These are phyloP conservation scores for Apistogramma diplotaenia DNA, from an alignment of 2,113 vertebrate species.

Conservation along the genomic window DNA sequence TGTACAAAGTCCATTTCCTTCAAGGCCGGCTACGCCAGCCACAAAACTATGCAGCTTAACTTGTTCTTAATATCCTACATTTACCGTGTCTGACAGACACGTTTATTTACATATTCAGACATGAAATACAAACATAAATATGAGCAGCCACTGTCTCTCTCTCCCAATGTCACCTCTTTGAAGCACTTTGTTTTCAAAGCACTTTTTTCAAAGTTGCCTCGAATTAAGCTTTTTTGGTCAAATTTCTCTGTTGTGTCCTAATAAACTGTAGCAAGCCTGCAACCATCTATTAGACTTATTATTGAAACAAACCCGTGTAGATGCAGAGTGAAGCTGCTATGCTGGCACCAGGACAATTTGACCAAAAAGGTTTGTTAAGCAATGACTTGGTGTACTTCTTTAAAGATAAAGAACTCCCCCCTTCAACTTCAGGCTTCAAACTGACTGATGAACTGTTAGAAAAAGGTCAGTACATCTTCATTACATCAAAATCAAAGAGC, in stretches of 20 bases:
- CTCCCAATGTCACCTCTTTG: neutral
- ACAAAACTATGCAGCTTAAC: constrained; percentile 61
- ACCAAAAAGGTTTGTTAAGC: constrained; percentile 7
- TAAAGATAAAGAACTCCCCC: neutral
- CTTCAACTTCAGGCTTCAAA: neutral
- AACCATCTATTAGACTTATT: neutral
- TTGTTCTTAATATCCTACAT: constrained; percentile 62
- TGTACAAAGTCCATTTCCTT: constrained; percentile 73
- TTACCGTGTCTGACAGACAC: constrained; percentile 55
- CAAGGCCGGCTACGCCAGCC: constrained; percentile 44
- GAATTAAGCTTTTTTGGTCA: constrained; percentile 25
- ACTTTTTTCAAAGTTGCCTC: neutral
- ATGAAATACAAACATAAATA: constrained; percentile 70
- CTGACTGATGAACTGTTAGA: neutral
- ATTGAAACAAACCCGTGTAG: neutral
- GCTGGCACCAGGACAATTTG: neutral
- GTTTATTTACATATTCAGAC: constrained; percentile 63
- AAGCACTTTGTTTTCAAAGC: constrained; percentile 34
- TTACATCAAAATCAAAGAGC: constrained; percentile 3
- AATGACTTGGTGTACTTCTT: neutral
- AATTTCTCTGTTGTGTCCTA: neutral
- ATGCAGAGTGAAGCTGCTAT: neutral
- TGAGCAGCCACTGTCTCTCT: constrained; percentile 38
- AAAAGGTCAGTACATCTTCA: neutral
- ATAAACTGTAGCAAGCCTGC: neutral